Percentiles rank a stretch among this genome's conserved stretches.
Evolutionary conservation across 2,888 invertebrate species (phyloP).

Genomic region (Parelbella ahira): DNA sequence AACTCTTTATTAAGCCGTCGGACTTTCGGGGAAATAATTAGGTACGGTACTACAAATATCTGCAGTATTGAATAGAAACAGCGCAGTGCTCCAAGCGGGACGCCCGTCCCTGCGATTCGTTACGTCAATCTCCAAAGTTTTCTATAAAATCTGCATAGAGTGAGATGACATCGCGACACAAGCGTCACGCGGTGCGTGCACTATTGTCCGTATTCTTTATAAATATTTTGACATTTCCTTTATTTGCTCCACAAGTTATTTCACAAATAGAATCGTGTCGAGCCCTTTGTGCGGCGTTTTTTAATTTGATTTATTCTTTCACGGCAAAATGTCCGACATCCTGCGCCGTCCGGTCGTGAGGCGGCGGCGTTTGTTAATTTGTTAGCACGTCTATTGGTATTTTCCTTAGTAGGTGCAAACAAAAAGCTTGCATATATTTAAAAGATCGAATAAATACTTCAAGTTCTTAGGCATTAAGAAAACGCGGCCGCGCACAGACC

Average conservation of each 20-base stretch:
- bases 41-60: slow-evolving; percentile 69
- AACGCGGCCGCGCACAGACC: slow-evolving; percentile 36
- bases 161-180: slow-evolving; percentile 72
- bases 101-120: slow-evolving; percentile 69
- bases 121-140: slow-evolving; percentile 75
- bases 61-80: slow-evolving; percentile 52
- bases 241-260: slow-evolving; percentile 68
- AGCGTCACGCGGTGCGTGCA: slow-evolving; percentile 59
- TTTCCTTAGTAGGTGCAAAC: slow-evolving; percentile 63
- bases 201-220: slow-evolving; percentile 75
- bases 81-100: slow-evolving; percentile 57
- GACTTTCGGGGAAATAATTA: slow-evolving; percentile 73
- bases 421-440: slow-evolving; percentile 54
- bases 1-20: slow-evolving; percentile 68
- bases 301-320: slow-evolving; percentile 78
- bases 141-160: slow-evolving; percentile 73
- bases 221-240: slow-evolving; percentile 80
- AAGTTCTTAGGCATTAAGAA: slow-evolving; percentile 31
- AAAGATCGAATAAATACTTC: slow-evolving; percentile 48
- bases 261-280: slow-evolving; percentile 71
- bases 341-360: slow-evolving; percentile 48
- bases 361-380: slow-evolving; percentile 70
- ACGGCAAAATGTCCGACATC: slow-evolving; percentile 70
- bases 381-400: slow-evolving; percentile 70
- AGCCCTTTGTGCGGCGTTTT: slow-evolving; percentile 69